Conservation (phyloP, 2,888 invertebrate genomes). For the Eupithecia inturbata region DNA sequence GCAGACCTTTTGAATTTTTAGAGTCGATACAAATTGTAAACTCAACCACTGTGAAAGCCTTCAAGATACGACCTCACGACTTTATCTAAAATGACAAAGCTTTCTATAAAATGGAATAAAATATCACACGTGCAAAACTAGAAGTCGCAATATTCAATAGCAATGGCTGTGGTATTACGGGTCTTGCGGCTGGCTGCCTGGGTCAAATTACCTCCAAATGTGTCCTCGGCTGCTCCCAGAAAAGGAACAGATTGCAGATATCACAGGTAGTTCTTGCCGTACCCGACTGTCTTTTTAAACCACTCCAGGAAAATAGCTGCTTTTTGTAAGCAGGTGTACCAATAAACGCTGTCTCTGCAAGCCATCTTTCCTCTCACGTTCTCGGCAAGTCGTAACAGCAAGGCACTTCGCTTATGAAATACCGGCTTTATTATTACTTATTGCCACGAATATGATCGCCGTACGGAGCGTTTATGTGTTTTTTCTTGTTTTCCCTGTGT, state of each 20-base stretch:
- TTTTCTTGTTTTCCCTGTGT: constrained; percentile 57
- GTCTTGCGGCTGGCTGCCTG: constrained; percentile 34
- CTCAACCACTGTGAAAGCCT: neutral
- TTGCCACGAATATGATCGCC: constrained; percentile 66
- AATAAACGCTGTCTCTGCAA: constrained; percentile 66
- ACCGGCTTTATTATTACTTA: constrained; percentile 76
- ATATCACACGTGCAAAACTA: constrained; percentile 27
- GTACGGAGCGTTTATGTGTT: constrained; percentile 62
- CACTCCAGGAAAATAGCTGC: constrained; percentile 48
- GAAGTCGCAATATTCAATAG: constrained; percentile 32
- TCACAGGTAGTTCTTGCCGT: constrained; percentile 29
- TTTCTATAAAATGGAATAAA: constrained; percentile 9
- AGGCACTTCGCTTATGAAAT: constrained; percentile 73
- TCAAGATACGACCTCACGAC: neutral
- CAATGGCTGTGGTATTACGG: constrained; percentile 30
- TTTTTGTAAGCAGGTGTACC: constrained; percentile 70
- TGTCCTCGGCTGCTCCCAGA: constrained; percentile 29
- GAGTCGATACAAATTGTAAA: neutral
- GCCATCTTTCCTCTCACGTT: constrained; percentile 73
- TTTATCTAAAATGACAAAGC: constrained; percentile 1
- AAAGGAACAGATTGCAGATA: constrained; percentile 37
- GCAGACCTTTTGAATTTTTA: neutral
- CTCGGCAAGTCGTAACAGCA: constrained; percentile 67
- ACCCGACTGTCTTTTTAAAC: constrained; percentile 52
- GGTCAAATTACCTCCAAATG: constrained; percentile 35